A percentile compares a stretch with the other conserved stretches of the same genome.
These are phyloP conservation scores for Sphyrna mokarran DNA, from an alignment of 2,113 vertebrate genomes.

Conservation along the genomic window DNA sequence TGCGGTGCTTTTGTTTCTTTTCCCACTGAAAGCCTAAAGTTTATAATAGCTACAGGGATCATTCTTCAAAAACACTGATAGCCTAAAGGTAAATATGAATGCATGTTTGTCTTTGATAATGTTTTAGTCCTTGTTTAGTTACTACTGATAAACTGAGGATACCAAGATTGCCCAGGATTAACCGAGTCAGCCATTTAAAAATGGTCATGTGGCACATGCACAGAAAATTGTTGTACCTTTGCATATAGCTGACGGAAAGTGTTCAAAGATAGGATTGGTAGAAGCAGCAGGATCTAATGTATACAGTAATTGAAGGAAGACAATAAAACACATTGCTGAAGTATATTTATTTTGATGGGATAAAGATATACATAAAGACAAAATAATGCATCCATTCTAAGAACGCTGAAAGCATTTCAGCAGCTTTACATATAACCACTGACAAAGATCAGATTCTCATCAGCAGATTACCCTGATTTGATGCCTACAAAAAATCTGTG, in stretches of 20 bases:
- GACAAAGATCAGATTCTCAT: neutral
- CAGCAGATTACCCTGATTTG: neutral
- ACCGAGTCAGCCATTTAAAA: neutral
- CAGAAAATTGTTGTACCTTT: neutral
- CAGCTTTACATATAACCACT: neutral
- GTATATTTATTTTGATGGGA: neutral
- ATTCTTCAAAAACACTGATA: neutral
- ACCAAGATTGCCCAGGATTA: neutral
- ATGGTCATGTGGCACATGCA: neutral
- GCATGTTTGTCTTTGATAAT: neutral
- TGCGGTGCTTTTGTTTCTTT: neutral
- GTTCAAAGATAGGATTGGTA: neutral
- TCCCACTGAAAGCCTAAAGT: neutral
- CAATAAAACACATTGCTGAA: too few species aligned
- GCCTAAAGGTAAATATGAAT: neutral
- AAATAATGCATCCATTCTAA: neutral
- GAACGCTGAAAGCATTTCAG: neutral
- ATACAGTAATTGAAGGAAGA: neutral
- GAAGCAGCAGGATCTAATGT: neutral
- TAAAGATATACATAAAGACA: neutral
- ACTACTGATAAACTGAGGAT: neutral
- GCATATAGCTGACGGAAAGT: neutral
- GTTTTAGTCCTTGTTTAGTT: neutral
- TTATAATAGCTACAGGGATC: neutral
- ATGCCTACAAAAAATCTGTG: neutral